phyloP scores from a whole-genome alignment of 2,113 vertebrate species.

The Taurulus bubalis region DNA sequence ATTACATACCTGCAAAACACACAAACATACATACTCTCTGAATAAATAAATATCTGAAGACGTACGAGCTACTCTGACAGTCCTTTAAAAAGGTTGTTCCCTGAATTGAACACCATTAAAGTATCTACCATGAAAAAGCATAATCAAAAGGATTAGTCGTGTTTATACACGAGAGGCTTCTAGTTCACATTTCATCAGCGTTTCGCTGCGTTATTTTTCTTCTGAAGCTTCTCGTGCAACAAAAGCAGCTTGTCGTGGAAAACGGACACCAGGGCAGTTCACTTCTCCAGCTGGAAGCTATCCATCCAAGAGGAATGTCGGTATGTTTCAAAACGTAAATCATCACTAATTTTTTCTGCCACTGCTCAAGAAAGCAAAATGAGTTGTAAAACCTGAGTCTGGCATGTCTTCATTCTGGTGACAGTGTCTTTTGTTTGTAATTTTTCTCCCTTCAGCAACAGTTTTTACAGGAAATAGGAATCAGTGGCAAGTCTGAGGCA shows the following conservation, averaged over 20 bases:
- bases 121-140: neutral
- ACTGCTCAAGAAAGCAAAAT: neutral
- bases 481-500: slow-evolving; percentile 1
- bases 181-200: neutral
- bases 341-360: neutral
- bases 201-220: neutral
- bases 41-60: slow-evolving; percentile 73
- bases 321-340: neutral
- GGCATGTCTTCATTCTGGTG: neutral
- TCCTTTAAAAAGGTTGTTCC: slow-evolving; percentile 44
- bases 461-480: neutral
- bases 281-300: neutral
- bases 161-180: neutral
- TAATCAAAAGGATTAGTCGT: neutral
- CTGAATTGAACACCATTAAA: slow-evolving; percentile 36
- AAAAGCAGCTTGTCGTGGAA: neutral
- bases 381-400: neutral
- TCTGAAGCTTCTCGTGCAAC: slow-evolving; percentile 3
- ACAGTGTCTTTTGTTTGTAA: neutral
- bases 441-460: slow-evolving; percentile 7
- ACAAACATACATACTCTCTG: neutral
- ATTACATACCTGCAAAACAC: neutral
- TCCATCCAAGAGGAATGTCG: neutral
- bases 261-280: neutral
- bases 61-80: slow-evolving; percentile 33